A percentile compares a stretch with the other conserved stretches of the same genome.
These are phyloP conservation scores for Habroteleia sp. DNA, from an alignment of 2,888 invertebrate genomes.

Conservation along the genomic window DNA sequence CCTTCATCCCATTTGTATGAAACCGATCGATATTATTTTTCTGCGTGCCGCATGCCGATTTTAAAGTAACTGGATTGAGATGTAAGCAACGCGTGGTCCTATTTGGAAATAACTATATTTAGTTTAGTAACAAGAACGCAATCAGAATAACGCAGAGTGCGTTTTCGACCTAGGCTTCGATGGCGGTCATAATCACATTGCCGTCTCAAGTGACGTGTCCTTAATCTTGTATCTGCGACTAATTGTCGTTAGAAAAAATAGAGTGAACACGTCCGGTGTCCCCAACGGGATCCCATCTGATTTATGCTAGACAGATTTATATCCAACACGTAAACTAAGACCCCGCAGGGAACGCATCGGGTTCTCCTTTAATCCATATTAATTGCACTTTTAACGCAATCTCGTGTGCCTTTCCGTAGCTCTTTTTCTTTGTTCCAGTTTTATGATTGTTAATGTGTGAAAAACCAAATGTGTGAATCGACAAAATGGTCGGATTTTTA, in stretches of 20 bases:
- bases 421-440: no score
- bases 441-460: no score
- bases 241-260: constrained; percentile 47
- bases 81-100: no score
- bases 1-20: no score
- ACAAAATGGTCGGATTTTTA: constrained; percentile 70
- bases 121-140: no score
- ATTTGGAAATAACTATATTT: no score
- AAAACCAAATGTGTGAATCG: constrained; percentile 17
- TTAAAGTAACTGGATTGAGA: no score
- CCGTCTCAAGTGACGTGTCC: constrained; percentile 48
- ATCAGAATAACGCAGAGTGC: constrained; percentile 7
- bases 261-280: constrained; percentile 22
- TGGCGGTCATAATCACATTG: constrained; percentile 42
- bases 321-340: constrained; percentile 42
- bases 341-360: constrained; percentile 29
- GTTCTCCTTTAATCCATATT: constrained; percentile 44
- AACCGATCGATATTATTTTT: no score
- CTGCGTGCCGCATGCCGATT: no score
- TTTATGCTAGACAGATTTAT: constrained; percentile 47
- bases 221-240: constrained; percentile 39
- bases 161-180: constrained; percentile 11
- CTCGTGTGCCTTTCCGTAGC: no score
- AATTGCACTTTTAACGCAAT: constrained; percentile 35
- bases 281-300: constrained; percentile 42